A percentile compares a stretch with the other conserved stretches of the same genome.
Evolutionary conservation across 2,888 invertebrate genomes (phyloP).

Genomic region (Metellina segmentata): DNA sequence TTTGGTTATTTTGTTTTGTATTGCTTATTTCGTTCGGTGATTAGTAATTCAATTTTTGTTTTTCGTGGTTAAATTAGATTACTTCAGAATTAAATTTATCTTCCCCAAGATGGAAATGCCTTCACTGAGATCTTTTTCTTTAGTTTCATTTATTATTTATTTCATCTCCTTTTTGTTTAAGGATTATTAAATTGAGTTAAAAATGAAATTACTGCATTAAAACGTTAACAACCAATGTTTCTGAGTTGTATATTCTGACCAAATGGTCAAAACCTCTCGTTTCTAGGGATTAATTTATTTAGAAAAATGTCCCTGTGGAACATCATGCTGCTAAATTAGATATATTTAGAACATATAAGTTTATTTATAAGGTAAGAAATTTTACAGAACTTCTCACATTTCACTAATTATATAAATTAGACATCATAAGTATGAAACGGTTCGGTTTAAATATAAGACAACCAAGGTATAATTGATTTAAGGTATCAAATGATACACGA

Average conservation of each 20-base stretch:
- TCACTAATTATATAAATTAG: too few relatives aligned
- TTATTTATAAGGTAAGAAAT: too few relatives aligned
- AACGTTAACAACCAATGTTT: constrained; percentile 29
- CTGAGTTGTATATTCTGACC: neutral
- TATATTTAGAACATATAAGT: too few relatives aligned
- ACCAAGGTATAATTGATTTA: too few relatives aligned
- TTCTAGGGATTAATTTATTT: neutral
- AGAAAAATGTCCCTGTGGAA: neutral
- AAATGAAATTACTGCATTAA: constrained; percentile 21
- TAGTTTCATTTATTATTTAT: neutral
- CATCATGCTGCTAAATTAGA: too few relatives aligned
- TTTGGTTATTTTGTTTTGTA: constrained; percentile 15
- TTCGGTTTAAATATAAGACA: too few relatives aligned
- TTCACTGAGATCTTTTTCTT: constrained; percentile 19
- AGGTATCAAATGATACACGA: too few relatives aligned
- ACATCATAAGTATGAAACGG: too few relatives aligned
- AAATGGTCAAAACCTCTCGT: neutral
- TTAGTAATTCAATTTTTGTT: constrained; percentile 63
- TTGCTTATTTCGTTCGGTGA: constrained; percentile 58
- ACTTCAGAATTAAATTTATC: constrained; percentile 60
- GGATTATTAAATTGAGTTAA: neutral
- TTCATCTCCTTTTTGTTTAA: constrained; percentile 6
- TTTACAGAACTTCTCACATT: too few relatives aligned
- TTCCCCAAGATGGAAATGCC: constrained; percentile 30
- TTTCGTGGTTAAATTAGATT: constrained; percentile 54